These are phyloP conservation scores for Motacilla tschutschensis DNA, from an alignment of 2,113 vertebrate genomes.

Conservation along the genomic window DNA sequence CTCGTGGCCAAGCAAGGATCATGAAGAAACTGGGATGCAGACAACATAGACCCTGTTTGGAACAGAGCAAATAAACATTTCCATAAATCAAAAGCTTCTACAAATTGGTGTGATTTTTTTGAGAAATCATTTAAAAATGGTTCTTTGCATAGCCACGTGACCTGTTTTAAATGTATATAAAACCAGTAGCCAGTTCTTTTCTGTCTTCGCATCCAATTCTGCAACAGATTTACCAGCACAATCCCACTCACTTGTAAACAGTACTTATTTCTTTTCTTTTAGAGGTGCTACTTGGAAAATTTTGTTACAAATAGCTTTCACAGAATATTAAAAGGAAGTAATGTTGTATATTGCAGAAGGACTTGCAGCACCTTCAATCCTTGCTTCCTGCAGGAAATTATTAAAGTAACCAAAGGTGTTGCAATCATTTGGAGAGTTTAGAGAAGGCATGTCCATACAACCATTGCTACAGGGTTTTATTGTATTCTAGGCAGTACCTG, in stretches of 20 bases:
- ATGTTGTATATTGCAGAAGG: not conserved
- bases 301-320: not conserved
- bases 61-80: not conserved
- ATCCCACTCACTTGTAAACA: not conserved
- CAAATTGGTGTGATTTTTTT: not conserved
- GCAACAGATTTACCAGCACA: not conserved
- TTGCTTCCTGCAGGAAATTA: not conserved
- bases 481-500: not conserved
- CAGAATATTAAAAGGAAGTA: not conserved
- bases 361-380: not conserved
- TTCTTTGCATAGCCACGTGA: not conserved
- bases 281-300: not conserved
- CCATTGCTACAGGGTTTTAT: fast-evolving
- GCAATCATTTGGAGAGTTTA: not conserved
- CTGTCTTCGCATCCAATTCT: not conserved
- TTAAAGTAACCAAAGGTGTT: not conserved
- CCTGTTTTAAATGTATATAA: not conserved
- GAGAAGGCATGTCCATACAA: not conserved
- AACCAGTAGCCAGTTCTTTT: not conserved
- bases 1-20: not conserved
- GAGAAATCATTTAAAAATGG: not conserved
- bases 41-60: fast-evolving
- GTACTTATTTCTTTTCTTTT: not conserved
- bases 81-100: not conserved
- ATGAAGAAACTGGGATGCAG: not conserved